These are phyloP conservation scores for Neelides sp. DNA, from an alignment of 1,140 invertebrate genomes.

Conservation along the genomic window DNA sequence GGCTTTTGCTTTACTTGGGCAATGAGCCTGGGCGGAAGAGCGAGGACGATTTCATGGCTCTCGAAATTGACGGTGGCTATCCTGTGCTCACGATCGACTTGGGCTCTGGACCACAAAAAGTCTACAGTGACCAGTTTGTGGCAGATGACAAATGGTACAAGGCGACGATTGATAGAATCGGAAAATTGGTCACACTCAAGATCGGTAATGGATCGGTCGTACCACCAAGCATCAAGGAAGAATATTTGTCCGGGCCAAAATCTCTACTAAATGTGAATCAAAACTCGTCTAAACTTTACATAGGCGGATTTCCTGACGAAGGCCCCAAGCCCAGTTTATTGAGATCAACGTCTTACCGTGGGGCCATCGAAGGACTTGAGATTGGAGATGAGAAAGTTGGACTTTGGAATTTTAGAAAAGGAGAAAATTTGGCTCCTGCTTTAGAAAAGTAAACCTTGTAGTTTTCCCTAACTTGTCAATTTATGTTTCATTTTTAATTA, in stretches of 20 bases:
- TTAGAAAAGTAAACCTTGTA: slow-evolving; percentile 55
- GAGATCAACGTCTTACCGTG: slow-evolving; percentile 61
- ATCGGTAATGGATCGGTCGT: slow-evolving; percentile 54
- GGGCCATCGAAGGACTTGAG: slow-evolving; percentile 76
- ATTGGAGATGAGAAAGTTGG: slow-evolving; percentile 80
- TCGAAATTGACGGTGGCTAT: slow-evolving; percentile 78
- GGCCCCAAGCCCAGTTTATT: slow-evolving; percentile 43
- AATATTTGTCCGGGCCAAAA: slow-evolving; percentile 50
- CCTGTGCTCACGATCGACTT: slow-evolving; percentile 75
- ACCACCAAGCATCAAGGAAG: slow-evolving; percentile 44
- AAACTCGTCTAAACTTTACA: slow-evolving; percentile 71
- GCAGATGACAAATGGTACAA: slow-evolving; percentile 84
- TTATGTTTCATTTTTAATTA: background rate
- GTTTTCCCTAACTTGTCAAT: background rate
- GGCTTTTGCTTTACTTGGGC: slow-evolving; percentile 77
- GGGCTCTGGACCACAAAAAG: slow-evolving; percentile 64
- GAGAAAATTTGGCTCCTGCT: slow-evolving; percentile 58
- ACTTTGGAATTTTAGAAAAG: slow-evolving; percentile 84
- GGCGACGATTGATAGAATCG: slow-evolving; percentile 70
- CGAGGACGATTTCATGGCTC: slow-evolving; percentile 79
- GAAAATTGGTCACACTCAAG: slow-evolving; percentile 64
- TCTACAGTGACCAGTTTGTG: slow-evolving; percentile 60
- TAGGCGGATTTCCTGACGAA: slow-evolving; percentile 64
- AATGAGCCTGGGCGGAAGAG: slow-evolving; percentile 57
- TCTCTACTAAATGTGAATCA: slow-evolving; percentile 77